Evolutionary conservation across 64 coral and sea anemone genomes (phyloP).

Genomic region (Catalaphyllia jardinei): DNA sequence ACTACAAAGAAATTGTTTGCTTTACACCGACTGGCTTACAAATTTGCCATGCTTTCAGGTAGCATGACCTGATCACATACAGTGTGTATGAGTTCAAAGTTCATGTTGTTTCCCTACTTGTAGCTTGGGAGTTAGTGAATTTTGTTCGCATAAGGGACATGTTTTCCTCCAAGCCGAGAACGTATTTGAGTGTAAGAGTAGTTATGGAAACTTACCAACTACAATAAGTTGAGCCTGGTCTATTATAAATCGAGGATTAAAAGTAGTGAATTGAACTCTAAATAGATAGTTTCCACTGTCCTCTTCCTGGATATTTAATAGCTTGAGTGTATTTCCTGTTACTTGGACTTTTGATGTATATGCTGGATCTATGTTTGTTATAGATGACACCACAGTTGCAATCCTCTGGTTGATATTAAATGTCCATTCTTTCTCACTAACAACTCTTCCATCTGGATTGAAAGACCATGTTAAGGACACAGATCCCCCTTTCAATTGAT

Average conservation of each 20-base stretch:
- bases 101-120: no score
- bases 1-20: no score
- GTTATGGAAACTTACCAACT: slow-evolving; percentile 32
- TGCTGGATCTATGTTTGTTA: background rate
- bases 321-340: background rate
- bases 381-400: background rate
- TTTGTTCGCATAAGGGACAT: no score
- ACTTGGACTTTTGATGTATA: background rate
- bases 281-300: background rate
- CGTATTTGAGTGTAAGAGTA: no score
- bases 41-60: no score
- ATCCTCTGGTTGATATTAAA: background rate
- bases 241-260: background rate
- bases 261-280: background rate
- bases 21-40: no score
- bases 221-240: slow-evolving; percentile 19
- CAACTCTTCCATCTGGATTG: background rate
- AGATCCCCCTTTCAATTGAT: background rate
- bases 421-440: background rate
- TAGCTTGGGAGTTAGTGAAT: no score
- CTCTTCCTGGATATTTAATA: background rate
- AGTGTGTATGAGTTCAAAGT: no score
- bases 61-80: no score
- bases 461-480: background rate
- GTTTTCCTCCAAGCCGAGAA: no score